Evolutionary conservation across 1,140 invertebrate genomes (phyloP).

Genomic region (Varroa destructor): DNA sequence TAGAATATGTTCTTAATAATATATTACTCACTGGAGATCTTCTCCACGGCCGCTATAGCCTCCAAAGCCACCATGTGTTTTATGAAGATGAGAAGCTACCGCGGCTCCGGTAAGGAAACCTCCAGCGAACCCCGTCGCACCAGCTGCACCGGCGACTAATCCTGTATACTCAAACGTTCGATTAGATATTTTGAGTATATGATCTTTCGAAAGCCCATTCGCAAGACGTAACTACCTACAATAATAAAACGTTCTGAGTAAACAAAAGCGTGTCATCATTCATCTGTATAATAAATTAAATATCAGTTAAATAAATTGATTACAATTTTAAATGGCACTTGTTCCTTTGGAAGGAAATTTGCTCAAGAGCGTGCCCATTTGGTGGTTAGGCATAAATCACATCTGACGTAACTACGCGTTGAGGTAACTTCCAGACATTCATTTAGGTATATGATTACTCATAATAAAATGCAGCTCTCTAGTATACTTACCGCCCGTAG

Average conservation of each 20-base stretch:
- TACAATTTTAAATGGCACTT: too few species aligned
- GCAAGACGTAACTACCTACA: not conserved
- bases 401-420: too few species aligned
- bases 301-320: not conserved
- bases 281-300: not conserved
- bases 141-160: conserved; percentile 3
- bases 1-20: not conserved
- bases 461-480: too few species aligned
- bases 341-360: too few species aligned
- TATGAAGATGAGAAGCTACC: conserved; percentile 10
- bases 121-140: conserved; percentile 15
- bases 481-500: conserved; percentile 2
- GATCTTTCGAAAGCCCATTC: not conserved
- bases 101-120: conserved; percentile 16
- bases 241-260: not conserved
- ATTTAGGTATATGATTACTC: too few species aligned
- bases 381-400: too few species aligned
- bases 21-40: not conserved
- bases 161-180: not conserved
- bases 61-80: not conserved
- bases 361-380: too few species aligned
- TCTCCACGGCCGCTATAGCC: not conserved
- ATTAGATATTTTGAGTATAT: not conserved
- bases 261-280: not conserved
- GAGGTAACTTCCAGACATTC: too few species aligned